These are phyloP conservation scores for Catharus bicknelli DNA, from an alignment of 2,113 vertebrate species.

Conservation along the genomic window DNA sequence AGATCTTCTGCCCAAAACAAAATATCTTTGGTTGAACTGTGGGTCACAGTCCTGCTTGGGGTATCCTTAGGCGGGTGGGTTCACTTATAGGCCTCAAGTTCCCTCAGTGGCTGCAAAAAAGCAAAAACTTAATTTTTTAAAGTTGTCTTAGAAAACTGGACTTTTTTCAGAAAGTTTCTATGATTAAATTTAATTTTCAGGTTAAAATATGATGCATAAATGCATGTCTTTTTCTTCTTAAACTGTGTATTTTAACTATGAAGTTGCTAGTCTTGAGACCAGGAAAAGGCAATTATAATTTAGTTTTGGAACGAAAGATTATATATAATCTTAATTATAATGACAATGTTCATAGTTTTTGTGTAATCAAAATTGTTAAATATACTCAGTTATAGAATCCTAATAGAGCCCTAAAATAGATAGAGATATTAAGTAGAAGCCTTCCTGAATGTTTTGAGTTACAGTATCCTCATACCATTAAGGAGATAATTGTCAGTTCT, in stretches of 20 bases:
- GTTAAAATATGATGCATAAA: not conserved
- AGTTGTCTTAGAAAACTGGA: not conserved
- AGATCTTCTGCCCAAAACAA: not conserved
- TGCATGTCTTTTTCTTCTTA: not conserved
- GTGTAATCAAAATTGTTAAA: not conserved
- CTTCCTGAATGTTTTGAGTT: not conserved
- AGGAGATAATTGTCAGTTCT: not conserved
- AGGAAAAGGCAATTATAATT: not conserved
- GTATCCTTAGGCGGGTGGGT: fast-evolving
- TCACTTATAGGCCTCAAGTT: not conserved
- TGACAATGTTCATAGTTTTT: not conserved
- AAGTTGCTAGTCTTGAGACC: not conserved
- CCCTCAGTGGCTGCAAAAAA: not conserved
- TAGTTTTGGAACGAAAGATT: not conserved
- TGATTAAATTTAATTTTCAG: not conserved
- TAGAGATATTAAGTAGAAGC: not conserved
- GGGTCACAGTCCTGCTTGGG: not conserved
- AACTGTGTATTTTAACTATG: not conserved
- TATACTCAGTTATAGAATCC: not conserved
- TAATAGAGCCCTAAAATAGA: not conserved
- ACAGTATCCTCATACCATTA: not conserved
- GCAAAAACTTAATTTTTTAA: not conserved
- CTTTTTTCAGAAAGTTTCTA: not conserved
- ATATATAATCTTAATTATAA: not conserved
- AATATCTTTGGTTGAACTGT: not conserved